Base-by-base conservation (phyloP, 1,140 invertebrate genomes). In the Pectinophora gossypiella region DNA sequence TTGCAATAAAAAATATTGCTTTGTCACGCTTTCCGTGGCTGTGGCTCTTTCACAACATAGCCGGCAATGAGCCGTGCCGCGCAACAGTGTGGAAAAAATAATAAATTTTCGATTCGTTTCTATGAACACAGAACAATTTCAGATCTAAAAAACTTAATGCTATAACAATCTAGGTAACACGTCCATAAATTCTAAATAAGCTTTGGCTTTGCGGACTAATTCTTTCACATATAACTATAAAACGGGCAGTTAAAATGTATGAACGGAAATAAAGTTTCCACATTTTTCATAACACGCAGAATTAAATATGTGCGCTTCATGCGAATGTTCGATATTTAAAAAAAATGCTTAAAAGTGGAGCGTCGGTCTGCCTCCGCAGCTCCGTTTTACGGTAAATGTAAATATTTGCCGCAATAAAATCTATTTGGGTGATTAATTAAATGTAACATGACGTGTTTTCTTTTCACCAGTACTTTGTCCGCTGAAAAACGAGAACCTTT, bases 361-460 rank as follows among this genome's bases (percentile, higher is more conserved):
- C 61, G 44, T 45, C 56, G 56, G 56, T 56, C 48, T 45, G 42
- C 43, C 54, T 55, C 52, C 56, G 49, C 48, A 56, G 63, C 57
- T 66, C 64, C 64, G 59, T 66, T 72, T 70, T 63, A 47, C 59
- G 58, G 59, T 56, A 58, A 70, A 73, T 66, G 66, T 76, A 76
- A 80, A 80, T 76, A 76, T 76, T 80, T 80, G 59, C 63, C 53
- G 69, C 61, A 73, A 76, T 77, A 80, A 72, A 70, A 70, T 72
- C 59, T 72, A 68, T 75, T 69, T 70, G 54, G 55, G 64, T 72
- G 67, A 73, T 74, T 78, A 78, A 76, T 74, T 68, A 70, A 68
- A 69, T 68, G 57, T 59, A 68, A 54, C 59, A 61, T 65, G 64
- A 63, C 59, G 59, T 70, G 62, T 65, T 68, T 71, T 64, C 47